Conservation (phyloP, 53 echinoderm and acorn worm species). For the Mesocentrotus franciscanus region DNA sequence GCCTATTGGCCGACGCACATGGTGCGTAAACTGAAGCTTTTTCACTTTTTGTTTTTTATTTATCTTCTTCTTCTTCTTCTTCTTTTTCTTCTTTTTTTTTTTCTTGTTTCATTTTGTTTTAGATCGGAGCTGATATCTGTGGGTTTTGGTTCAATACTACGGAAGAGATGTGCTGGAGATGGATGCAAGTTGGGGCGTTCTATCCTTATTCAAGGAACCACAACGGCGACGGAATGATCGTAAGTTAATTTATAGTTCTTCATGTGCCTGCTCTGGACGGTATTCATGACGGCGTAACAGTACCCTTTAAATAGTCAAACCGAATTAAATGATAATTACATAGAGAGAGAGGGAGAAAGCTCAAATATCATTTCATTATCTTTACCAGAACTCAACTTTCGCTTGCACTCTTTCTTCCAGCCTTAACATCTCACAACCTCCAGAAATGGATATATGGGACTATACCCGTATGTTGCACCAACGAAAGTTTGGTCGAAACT, state of each 20-base stretch:
- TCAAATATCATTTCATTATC: too few relatives aligned
- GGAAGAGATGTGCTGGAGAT: slow-evolving; percentile 87
- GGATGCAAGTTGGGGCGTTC: slow-evolving; percentile 97
- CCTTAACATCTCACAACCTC: too few relatives aligned
- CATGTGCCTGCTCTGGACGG: neutral
- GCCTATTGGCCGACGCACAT: too few relatives aligned
- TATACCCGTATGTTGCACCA: too few relatives aligned
- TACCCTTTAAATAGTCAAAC: too few relatives aligned
- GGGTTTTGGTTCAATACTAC: slow-evolving; percentile 96
- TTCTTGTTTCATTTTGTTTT: neutral
- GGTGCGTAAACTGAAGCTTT: too few relatives aligned
- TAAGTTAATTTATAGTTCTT: slow-evolving; percentile 28
- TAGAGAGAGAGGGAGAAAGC: too few relatives aligned
- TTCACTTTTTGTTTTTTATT: neutral
- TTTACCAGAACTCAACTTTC: too few relatives aligned
- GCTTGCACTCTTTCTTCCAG: too few relatives aligned
- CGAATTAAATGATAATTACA: too few relatives aligned
- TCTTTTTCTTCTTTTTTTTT: neutral
- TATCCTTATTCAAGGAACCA: slow-evolving; percentile 96
- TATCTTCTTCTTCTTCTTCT: neutral
- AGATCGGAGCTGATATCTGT: slow-evolving; percentile 98
- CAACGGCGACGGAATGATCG: slow-evolving; percentile 86
- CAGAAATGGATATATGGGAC: too few relatives aligned
- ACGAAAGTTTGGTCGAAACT: too few relatives aligned
- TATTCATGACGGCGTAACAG: neutral